phyloP scores from a whole-genome alignment of 1,140 invertebrate species.

The Temnothorax longispinosus region DNA sequence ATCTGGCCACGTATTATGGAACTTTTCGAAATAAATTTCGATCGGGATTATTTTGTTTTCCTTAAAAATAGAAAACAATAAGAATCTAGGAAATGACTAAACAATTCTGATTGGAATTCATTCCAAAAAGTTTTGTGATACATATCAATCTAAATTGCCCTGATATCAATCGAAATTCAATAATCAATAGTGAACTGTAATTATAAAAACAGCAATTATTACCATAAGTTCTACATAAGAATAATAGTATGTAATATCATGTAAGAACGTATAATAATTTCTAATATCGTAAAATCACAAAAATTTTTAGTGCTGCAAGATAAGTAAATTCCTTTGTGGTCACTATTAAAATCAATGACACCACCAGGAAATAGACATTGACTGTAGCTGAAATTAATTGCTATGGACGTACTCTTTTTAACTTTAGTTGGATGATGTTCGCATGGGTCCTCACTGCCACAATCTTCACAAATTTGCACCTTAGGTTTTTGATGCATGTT shows the following conservation, averaged over 20 bases:
- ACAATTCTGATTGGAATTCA: too few species aligned
- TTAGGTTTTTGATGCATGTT: constrained; percentile 85
- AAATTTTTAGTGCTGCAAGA: neutral
- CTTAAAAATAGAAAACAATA: too few species aligned
- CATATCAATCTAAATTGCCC: too few species aligned
- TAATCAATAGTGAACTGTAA: neutral
- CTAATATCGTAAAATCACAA: neutral
- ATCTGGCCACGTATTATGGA: neutral
- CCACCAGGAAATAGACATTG: neutral
- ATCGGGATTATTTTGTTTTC: too few species aligned
- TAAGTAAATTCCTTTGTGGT: neutral
- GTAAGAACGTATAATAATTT: neutral
- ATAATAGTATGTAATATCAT: neutral
- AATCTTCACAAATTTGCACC: constrained; percentile 84
- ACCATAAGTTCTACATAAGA: neutral
- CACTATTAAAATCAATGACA: neutral
- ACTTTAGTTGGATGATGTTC: constrained; percentile 85
- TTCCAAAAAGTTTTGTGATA: too few species aligned
- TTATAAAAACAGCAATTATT: neutral
- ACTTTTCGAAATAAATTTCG: too few species aligned
- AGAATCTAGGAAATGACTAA: too few species aligned
- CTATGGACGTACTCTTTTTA: constrained; percentile 82
- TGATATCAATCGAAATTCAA: neutral
- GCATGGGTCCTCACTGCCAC: constrained; percentile 84
- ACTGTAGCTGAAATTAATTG: constrained; percentile 16